Base-by-base conservation (phyloP, 2,113 vertebrate species). In the Chunga burmeisteri region DNA sequence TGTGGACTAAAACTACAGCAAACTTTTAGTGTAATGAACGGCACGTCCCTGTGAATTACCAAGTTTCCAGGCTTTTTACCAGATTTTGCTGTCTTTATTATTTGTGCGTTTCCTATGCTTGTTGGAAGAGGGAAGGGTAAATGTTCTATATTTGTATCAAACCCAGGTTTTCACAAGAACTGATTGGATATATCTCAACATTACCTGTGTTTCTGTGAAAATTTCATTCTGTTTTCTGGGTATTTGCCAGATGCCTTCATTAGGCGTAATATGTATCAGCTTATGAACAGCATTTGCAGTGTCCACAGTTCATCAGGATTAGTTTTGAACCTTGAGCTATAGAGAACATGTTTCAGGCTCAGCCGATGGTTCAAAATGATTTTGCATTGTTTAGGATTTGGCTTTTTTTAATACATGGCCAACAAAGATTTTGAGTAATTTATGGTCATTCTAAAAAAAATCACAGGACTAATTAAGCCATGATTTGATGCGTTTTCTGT, bases 401-500 rank as follows among this genome's bases (percentile, higher is more conserved):
- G 9, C 3, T 3, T 3, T 58, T 75, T 81, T 65, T 72, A 46
- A 4, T 20, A 10, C 6, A 21, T n/a, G 40, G 53, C 47, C 52
- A 61, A 10, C 34, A 46, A 63, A 87, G 44, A 36, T 38, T 91
- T 71, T 56, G 26, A 88, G 27, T 90, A 68, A 86, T 79, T 77
- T 91, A 93, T 65, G 46, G 59, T 85, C 27, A 25, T 81, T 95
- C 56, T 40, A 10, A 74, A 93, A 91, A 65, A 94, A 92, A 42
- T 46, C 38, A 38, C 46, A 46, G 68, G 77, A 50, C 79, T 96
- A 90, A 88, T 97, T 75, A 94, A 96, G 88, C 79, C 86, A 90
- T 90, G 34, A 88, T 89, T 82, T 90, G 62, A 29, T 93, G 68
- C 27, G 3, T 90, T 97, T 97, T 97, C 88, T 88, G 63, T 81